These are phyloP conservation scores for Diglossa cyanea DNA, from an alignment of 2,797 vertebrate genomes.

Conservation along the genomic window DNA sequence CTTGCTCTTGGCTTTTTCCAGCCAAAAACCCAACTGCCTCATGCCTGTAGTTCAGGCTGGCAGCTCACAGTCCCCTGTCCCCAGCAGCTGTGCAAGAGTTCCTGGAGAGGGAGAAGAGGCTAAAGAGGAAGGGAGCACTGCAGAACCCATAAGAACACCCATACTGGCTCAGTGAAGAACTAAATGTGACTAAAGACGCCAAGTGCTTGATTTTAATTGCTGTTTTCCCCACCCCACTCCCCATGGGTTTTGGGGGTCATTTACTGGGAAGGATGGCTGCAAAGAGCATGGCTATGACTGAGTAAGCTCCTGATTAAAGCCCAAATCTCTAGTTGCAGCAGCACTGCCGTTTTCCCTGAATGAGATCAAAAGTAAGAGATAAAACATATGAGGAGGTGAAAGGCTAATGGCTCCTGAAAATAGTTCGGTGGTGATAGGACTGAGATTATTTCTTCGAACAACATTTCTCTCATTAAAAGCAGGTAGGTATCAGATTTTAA, in stretches of 20 bases:
- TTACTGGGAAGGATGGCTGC: background rate
- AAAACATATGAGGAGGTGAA: conserved; percentile 34
- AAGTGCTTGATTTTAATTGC: background rate
- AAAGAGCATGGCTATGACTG: background rate
- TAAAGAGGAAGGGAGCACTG: background rate
- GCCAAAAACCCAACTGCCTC: background rate
- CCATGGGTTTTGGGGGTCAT: background rate
- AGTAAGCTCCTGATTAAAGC: conserved; percentile 5
- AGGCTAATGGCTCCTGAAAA: conserved; percentile 50
- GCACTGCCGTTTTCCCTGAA: background rate
- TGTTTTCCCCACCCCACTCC: background rate
- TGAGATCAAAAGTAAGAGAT: conserved; percentile 15
- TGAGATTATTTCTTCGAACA: conserved; percentile 34
- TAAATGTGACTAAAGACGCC: background rate
- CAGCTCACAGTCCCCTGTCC: background rate
- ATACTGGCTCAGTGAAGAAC: background rate
- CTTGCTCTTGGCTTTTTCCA: background rate
- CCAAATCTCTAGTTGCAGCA: background rate
- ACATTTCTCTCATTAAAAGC: conserved; percentile 51
- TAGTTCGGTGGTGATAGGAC: background rate
- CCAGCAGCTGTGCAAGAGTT: background rate
- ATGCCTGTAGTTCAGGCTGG: background rate
- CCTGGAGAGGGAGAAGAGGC: background rate
- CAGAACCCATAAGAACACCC: background rate
- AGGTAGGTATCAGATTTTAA: conserved; percentile 57